Evolutionary conservation across 2,888 invertebrate genomes (phyloP).

Genomic region (Drosophila macrothrix): DNA sequence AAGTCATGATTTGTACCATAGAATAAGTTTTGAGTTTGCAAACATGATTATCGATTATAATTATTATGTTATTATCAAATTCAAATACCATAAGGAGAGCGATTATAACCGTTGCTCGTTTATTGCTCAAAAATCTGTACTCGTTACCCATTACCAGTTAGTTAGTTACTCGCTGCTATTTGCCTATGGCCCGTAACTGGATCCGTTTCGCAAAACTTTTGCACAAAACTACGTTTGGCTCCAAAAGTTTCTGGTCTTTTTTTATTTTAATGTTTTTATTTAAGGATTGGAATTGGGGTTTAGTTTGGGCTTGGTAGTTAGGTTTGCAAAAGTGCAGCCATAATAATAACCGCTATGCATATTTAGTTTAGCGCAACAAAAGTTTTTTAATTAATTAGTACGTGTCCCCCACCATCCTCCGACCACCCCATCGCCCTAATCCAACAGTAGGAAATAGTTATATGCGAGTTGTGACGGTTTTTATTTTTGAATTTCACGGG

Average conservation of each 20-base stretch:
- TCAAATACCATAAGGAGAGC: not conserved
- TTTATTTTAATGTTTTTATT: not conserved
- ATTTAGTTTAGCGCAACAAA: constrained; percentile 70
- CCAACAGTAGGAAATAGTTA: constrained; percentile 32
- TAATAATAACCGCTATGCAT: constrained; percentile 75
- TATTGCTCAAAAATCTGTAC: not conserved
- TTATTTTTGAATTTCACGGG: constrained; percentile 12
- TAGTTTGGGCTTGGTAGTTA: not conserved
- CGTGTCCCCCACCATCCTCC: constrained; percentile 38
- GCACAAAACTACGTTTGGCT: constrained; percentile 34
- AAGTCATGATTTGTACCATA: not conserved
- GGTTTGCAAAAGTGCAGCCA: constrained; percentile 55
- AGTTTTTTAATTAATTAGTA: constrained; percentile 79
- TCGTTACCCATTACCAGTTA: constrained; percentile 1
- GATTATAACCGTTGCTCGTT: not conserved
- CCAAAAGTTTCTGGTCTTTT: constrained; percentile 29
- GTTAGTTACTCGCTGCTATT: not conserved
- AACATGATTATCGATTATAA: not conserved
- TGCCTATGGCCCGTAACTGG: not conserved
- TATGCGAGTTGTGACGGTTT: constrained; percentile 23
- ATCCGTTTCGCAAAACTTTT: constrained; percentile 29
- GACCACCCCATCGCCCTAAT: not conserved
- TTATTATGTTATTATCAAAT: constrained; percentile 1
- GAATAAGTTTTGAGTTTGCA: not conserved
- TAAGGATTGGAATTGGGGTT: not conserved